Conservation (phyloP, 1,140 invertebrate species). For the Whitmania pigra region DNA sequence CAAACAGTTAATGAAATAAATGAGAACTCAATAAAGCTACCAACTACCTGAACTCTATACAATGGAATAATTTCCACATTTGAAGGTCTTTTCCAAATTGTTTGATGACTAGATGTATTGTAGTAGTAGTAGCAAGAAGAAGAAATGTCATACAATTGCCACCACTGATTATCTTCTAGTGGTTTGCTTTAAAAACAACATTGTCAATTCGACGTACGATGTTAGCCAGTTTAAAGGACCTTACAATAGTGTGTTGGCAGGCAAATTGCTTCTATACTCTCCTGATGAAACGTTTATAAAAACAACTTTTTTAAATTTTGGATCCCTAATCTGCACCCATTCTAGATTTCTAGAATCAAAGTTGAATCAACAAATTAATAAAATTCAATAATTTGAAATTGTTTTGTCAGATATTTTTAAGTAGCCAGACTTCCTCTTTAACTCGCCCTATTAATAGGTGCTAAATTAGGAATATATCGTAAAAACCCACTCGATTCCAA, state of each 20-base stretch:
- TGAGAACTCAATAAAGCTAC: not conserved
- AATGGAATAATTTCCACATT: not conserved
- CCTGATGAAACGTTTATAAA: not conserved
- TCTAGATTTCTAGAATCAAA: not conserved
- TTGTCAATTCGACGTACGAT: not conserved
- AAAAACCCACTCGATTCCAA: too few relatives aligned
- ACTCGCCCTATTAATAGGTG: too few relatives aligned
- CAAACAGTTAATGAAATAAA: too few relatives aligned
- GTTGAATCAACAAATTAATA: too few relatives aligned
- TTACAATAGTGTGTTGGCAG: not conserved
- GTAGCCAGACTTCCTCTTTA: too few relatives aligned
- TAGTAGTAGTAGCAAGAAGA: constrained; percentile 11
- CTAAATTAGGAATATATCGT: too few relatives aligned
- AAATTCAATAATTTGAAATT: too few relatives aligned
- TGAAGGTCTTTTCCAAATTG: not conserved
- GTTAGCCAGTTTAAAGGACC: not conserved
- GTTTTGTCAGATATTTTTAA: too few relatives aligned
- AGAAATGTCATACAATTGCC: not conserved
- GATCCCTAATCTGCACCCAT: constrained; percentile 8
- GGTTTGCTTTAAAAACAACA: constrained; percentile 8
- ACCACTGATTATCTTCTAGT: not conserved
- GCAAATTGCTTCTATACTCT: constrained; percentile 1
- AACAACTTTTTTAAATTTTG: not conserved
- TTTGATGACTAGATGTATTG: not conserved
- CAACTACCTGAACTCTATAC: constrained; percentile 6